Percentiles rank a stretch among this genome's conserved stretches.
Conservation (phyloP, 2,113 vertebrate species). For the Lepisosteus oculatus region DNA sequence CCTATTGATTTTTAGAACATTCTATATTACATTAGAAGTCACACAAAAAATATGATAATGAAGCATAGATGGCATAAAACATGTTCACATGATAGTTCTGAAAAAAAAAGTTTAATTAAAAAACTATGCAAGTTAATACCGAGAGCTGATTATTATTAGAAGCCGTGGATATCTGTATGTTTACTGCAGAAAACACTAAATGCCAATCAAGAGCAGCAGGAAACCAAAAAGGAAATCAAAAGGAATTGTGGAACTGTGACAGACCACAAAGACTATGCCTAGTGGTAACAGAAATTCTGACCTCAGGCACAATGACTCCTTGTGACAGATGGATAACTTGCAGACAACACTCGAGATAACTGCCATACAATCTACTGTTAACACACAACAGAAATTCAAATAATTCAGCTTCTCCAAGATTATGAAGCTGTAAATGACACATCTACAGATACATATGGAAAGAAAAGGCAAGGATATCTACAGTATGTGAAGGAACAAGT, state of each 20-base stretch:
- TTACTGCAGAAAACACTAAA: not conserved
- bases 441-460: too few species aligned
- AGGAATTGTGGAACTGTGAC: not conserved
- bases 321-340: not conserved
- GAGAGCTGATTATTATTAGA: too few species aligned
- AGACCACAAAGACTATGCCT: not conserved
- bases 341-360: not conserved
- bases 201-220: not conserved
- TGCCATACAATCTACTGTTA: too few species aligned
- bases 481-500: too few species aligned
- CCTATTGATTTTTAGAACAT: not conserved
- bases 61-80: not conserved
- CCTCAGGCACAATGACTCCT: not conserved
- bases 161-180: not conserved
- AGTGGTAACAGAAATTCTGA: not conserved
- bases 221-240: not conserved
- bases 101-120: too few species aligned
- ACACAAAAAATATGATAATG: not conserved
- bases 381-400: too few species aligned
- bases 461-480: too few species aligned
- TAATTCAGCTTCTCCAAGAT: too few species aligned
- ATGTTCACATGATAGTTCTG: not conserved
- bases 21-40: slow-evolving; percentile 5
- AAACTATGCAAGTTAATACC: too few species aligned
- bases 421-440: too few species aligned